phyloP scores from a whole-genome alignment of 2,113 vertebrate genomes.

The Psittacula cyanocephala region DNA sequence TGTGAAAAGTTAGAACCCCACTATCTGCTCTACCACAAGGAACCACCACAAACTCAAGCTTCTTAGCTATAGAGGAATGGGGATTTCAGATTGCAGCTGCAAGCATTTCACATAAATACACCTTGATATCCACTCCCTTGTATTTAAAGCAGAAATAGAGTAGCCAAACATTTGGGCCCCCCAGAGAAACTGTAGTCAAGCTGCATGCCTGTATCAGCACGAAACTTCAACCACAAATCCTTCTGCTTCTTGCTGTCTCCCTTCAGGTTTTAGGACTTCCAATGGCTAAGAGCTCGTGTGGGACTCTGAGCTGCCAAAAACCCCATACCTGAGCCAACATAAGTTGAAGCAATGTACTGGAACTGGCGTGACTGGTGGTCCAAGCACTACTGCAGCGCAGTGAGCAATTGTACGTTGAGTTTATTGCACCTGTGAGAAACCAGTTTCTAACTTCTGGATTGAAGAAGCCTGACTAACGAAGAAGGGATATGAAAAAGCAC shows the following conservation, averaged over 20 bases:
- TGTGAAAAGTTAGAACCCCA: not conserved
- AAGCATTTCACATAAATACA: not conserved
- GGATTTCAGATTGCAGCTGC: not conserved
- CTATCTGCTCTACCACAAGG: not conserved
- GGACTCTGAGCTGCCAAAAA: not conserved
- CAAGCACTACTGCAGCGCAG: not conserved
- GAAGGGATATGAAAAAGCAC: not conserved
- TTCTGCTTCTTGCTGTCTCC: not conserved
- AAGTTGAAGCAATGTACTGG: not conserved
- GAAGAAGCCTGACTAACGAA: not conserved
- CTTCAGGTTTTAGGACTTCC: not conserved
- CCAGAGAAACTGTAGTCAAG: not conserved
- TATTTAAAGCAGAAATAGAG: not conserved
- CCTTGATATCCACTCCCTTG: not conserved
- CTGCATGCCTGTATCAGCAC: not conserved
- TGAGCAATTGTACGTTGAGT: rapidly evolving
- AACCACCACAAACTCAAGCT: not conserved
- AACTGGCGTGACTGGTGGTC: not conserved
- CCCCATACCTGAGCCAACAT: not conserved
- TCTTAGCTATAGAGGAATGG: not conserved
- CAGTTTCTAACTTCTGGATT: not conserved
- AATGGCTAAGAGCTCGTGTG: not conserved
- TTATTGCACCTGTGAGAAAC: not conserved
- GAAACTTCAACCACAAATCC: not conserved
- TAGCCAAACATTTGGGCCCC: not conserved